Base-by-base conservation (phyloP, 2,888 invertebrate species). In the Stenodema calcarata region DNA sequence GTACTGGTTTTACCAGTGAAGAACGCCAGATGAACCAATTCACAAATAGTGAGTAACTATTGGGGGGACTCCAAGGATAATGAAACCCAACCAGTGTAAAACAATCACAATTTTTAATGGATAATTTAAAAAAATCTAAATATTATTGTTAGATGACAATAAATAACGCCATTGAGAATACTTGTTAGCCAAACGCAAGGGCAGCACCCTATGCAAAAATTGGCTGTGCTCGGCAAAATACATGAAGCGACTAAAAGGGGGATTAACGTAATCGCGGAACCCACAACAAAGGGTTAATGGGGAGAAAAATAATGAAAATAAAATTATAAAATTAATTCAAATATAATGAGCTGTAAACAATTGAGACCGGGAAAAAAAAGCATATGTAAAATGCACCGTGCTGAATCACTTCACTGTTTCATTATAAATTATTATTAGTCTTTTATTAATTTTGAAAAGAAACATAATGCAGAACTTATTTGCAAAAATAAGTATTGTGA, bases 31-130 rank as follows among this genome's bases (percentile, higher is more conserved):
- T n/a, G n/a, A n/a, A n/a, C n/a, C n/a, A n/a, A n/a, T n/a, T n/a
- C n/a, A n/a, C n/a, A n/a, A n/a, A n/a, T n/a, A n/a, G n/a, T n/a
- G n/a, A n/a, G 35, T 7, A 2, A 35, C 7, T 35, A 2, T 35
- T 35, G 4, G 35, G 35, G n/a, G 7, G 35, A 35, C 35, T 35
- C 4, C 35, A 35, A 35, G 35, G 35, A 35, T 35, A 35, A 35
- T 35, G 35, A 35, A 35, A 35, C 35, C 35, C n/a, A 35, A 35
- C 2, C 35, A 35, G 35, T 7, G n/a, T 35, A 69, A 3, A 73
- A 73, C 73, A 73, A 73, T 28, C 73, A 30, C 70, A 70, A 35
- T 9, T 70, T 73, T 73, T 73, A 73, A 73, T 73, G 73, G 18
- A 41, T 35, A 73, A 73, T 73, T 41, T 16, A 35, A 47, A 47